Evolutionary conservation across 2,113 vertebrate species (phyloP), one percentile per base, ranked within the genome.

Genomic region (Pteropus alecto): DNA sequence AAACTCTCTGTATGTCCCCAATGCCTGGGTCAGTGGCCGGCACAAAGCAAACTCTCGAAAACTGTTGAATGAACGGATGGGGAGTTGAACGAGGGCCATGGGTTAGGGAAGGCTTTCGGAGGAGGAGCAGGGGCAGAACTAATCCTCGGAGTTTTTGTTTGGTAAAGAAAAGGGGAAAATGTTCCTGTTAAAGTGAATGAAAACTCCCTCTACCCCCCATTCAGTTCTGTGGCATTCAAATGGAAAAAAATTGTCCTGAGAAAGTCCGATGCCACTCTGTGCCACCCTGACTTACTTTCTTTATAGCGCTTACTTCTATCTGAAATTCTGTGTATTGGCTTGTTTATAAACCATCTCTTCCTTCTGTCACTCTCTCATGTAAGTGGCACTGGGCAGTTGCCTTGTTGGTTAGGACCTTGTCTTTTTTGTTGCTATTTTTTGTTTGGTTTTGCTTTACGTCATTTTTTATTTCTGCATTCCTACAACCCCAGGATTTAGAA

Each of bases 251-350:
- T 54, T 51, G 58, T 38, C 13, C 48, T 38, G 65, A 58, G 2
- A 46, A 91, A 60, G 13, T 41, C 65, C 68, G 26, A 3, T 6
- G 9, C 7, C 76, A 22, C 13, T 73, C 7, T 9, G 48, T 16
- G 46, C 67, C 22, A 21, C 26, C 14, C 24, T 3, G 4, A 28
- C 82, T 76, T 61, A 35, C 28, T 71, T 56, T 61, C 35, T 15
- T 24, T 43, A 4, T 0, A 56, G 54, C 0, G 3, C 18, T 79
- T 35, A 46, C 3, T 2, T 16, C 33, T 38, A 6, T 26, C 13
- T 63, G 61, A 43, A 43, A 79, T 65, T 63, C 35, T 48, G 43
- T 76, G 58, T 48, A 11, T 83, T 43, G 89, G 71, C 21, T 65
- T 65, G 35, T 46, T 88, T 35, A 21, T 56, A 87, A 79, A 46